A percentile compares a stretch with the other conserved stretches of the same genome.
phyloP scores from a whole-genome alignment of 2,113 vertebrate genomes.

The Isurus oxyrinchus region DNA sequence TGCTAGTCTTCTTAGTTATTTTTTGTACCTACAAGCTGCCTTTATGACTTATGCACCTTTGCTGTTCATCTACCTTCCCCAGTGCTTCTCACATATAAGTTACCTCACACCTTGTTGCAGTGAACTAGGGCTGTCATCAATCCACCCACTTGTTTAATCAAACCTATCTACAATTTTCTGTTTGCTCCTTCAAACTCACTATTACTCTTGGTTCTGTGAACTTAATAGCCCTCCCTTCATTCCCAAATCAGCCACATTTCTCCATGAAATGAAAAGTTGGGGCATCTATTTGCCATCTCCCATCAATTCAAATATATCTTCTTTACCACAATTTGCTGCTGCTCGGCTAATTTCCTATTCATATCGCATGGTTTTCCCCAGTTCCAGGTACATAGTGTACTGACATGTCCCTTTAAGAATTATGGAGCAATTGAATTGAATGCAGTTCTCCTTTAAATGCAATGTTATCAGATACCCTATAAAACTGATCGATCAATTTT shows the following conservation, averaged over 20 bases:
- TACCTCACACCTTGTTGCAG: neutral
- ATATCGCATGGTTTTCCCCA: neutral
- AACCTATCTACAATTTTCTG: neutral
- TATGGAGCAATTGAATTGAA: neutral
- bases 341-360: neutral
- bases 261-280: neutral
- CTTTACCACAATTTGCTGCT: neutral
- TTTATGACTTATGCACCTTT: neutral
- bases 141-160: neutral
- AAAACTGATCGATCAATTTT: neutral
- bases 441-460: neutral
- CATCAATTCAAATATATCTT: neutral
- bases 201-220: neutral
- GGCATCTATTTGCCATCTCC: neutral
- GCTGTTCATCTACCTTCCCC: neutral
- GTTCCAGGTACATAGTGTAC: neutral
- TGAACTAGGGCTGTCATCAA: neutral
- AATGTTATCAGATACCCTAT: neutral
- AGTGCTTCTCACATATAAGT: neutral
- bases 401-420: neutral
- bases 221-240: neutral
- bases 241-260: neutral
- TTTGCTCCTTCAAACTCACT: neutral
- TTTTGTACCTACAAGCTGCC: neutral
- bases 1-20: neutral